phyloP scores from a whole-genome alignment of 1,140 invertebrate genomes.

The Pachypeltis micranthus region DNA sequence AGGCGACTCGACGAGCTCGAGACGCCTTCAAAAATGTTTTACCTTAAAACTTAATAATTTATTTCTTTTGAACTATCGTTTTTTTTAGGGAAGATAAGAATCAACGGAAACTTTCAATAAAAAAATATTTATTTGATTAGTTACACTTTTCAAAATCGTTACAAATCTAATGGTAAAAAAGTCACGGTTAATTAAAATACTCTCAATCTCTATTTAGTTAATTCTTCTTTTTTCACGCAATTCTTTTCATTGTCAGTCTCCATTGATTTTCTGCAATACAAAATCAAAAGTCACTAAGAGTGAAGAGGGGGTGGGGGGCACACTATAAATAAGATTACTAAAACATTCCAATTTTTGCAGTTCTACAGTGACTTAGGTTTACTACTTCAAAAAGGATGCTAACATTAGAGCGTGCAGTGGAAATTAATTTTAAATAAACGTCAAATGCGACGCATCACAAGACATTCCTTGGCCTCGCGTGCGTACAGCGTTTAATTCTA shows the following conservation, averaged over 20 bases:
- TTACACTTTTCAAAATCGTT: not conserved
- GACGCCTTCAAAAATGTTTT: too few relatives aligned
- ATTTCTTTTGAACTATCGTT: too few relatives aligned
- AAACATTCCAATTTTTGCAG: not conserved
- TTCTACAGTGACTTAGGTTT: too few relatives aligned
- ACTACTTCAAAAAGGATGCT: too few relatives aligned
- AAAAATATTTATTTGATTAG: not conserved
- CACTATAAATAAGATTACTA: too few relatives aligned
- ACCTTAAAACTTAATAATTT: too few relatives aligned
- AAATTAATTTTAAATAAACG: too few relatives aligned
- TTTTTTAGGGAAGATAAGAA: constrained; percentile 4
- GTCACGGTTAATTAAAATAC: not conserved
- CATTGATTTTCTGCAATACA: constrained; percentile 9
- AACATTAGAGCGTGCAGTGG: too few relatives aligned
- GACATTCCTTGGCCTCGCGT: too few relatives aligned
- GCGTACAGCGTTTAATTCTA: too few relatives aligned
- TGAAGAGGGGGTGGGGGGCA: not conserved
- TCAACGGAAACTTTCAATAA: constrained; percentile 3
- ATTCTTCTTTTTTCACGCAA: not conserved
- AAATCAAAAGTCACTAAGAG: not conserved
- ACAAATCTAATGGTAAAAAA: not conserved
- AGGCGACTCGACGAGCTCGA: too few relatives aligned
- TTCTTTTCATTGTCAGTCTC: not conserved
- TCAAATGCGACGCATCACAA: too few relatives aligned
- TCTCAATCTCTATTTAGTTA: not conserved